These are phyloP conservation scores for Spisula solida DNA, from an alignment of 2,888 invertebrate species.

Conservation along the genomic window DNA sequence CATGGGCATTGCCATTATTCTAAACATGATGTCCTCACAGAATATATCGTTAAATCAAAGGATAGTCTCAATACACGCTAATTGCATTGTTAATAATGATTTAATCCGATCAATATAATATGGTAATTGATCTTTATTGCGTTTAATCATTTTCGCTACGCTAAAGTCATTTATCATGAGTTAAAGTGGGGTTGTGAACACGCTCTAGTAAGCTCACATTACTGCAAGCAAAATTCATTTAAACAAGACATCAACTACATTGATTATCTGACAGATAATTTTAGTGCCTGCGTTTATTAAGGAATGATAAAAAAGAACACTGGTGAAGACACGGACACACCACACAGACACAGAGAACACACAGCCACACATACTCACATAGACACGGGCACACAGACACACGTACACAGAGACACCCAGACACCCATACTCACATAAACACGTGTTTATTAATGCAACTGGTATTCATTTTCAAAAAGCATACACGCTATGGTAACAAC, in stretches of 20 bases:
- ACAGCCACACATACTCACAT: too few species aligned
- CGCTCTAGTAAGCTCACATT: not conserved
- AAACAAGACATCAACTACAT: slow-evolving; percentile 3
- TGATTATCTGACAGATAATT: not conserved
- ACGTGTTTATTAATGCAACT: too few species aligned
- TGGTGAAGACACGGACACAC: too few species aligned
- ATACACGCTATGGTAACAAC: too few species aligned
- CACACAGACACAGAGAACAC: too few species aligned
- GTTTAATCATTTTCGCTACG: slow-evolving; percentile 10
- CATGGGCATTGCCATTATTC: not conserved
- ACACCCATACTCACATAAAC: too few species aligned
- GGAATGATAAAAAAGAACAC: not conserved
- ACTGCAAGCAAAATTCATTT: slow-evolving; percentile 13
- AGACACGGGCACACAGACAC: too few species aligned
- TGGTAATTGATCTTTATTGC: not conserved
- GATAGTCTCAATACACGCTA: not conserved
- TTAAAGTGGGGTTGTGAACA: slow-evolving; percentile 5
- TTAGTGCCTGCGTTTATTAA: not conserved
- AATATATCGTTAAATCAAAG: not conserved
- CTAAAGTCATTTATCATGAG: slow-evolving; percentile 24
- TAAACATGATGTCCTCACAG: not conserved
- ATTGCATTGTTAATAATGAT: slow-evolving; percentile 31
- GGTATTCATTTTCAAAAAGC: too few species aligned
- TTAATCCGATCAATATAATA: not conserved
- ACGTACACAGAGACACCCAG: too few species aligned